phyloP scores from a whole-genome alignment of 2,888 invertebrate genomes.

The Arctia plantaginis region DNA sequence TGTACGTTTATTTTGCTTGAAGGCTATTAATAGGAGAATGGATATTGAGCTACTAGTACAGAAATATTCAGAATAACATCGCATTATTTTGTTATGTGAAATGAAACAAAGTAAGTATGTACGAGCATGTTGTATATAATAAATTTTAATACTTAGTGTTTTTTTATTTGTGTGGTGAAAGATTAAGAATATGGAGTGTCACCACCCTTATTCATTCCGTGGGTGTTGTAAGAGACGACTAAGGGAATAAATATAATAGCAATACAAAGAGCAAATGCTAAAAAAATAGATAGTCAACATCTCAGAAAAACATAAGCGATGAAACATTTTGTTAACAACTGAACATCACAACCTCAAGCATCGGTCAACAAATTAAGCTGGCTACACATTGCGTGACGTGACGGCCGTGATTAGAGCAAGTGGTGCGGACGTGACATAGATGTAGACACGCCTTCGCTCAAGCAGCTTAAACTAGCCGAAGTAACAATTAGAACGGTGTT shows the following conservation, averaged over 20 bases:
- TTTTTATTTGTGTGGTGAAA: background rate
- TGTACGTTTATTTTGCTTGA: conserved; percentile 49
- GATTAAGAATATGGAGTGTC: no score
- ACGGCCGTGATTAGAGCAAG: conserved; percentile 72
- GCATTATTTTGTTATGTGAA: background rate
- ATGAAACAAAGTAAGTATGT: background rate
- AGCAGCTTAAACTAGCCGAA: conserved; percentile 23
- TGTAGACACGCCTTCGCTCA: conserved; percentile 58
- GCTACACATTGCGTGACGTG: conserved; percentile 61
- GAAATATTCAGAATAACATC: background rate
- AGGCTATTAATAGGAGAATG: conserved; percentile 32
- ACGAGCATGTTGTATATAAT: no score
- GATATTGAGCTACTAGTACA: conserved; percentile 5
- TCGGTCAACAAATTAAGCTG: conserved; percentile 63
- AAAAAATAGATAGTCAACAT: background rate
- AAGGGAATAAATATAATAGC: no score
- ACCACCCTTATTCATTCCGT: no score
- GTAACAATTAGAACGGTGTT: conserved; percentile 14
- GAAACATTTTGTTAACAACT: conserved; percentile 19
- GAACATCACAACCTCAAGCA: conserved; percentile 22
- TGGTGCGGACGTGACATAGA: conserved; percentile 72
- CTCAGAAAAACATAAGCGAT: background rate
- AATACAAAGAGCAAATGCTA: no score
- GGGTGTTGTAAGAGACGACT: no score
- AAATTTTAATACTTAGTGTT: background rate